Conservation (phyloP, 2,888 invertebrate species). For the Erebia aethiops region DNA sequence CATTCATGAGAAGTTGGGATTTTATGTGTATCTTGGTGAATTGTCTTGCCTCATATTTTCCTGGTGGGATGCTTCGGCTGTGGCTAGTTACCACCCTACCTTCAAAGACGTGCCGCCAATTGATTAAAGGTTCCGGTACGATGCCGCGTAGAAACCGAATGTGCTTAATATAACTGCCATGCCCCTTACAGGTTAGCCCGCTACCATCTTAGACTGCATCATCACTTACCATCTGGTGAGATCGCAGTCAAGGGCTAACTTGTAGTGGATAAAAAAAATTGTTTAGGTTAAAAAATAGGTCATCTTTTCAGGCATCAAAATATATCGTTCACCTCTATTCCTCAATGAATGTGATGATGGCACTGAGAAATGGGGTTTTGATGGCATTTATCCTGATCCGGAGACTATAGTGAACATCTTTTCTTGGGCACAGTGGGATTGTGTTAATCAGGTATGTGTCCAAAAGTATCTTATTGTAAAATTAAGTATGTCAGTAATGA, state of each 20-base stretch:
- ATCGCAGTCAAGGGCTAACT: no score
- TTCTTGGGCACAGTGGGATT: constrained; percentile 95
- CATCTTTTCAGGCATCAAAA: constrained; percentile 62
- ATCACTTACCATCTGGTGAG: no score
- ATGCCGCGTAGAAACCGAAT: no score
- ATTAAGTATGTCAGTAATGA: background rate
- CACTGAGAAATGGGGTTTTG: constrained; percentile 81
- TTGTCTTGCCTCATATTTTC: background rate
- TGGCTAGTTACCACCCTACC: no score
- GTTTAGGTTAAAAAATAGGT: background rate
- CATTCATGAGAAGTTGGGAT: background rate
- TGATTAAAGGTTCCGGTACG: no score
- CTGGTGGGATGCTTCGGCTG: no score
- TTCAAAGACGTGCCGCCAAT: no score
- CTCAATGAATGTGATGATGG: constrained; percentile 76
- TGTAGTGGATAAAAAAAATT: no score
- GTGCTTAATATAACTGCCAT: no score
- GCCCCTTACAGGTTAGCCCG: no score
- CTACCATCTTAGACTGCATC: no score
- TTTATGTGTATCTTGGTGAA: background rate
- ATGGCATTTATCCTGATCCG: constrained; percentile 77
- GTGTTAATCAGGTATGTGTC: constrained; percentile 80
- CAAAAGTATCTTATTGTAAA: background rate
- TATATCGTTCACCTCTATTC: constrained; percentile 75
- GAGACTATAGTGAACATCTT: constrained; percentile 87